Conservation (phyloP, 2,888 invertebrate genomes). For the Steinernema hermaphroditum region DNA sequence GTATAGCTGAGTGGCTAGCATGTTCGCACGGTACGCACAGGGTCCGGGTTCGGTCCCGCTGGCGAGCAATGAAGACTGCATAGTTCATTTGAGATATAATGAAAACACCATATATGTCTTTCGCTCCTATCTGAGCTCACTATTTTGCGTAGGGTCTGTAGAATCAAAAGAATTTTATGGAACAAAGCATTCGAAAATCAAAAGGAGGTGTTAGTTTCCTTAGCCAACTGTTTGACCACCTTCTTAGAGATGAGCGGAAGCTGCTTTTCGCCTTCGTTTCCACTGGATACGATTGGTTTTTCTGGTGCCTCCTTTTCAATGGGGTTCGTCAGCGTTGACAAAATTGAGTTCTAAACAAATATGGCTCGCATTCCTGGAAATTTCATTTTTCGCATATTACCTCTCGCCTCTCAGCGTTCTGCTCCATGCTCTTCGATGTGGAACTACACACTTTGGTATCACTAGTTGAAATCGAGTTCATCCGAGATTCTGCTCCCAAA, state of each 20-base stretch:
- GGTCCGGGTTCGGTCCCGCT: neutral
- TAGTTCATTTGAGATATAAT: conserved; percentile 12
- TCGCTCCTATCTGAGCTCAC: conserved; percentile 23
- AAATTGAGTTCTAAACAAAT: no score
- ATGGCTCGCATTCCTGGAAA: no score
- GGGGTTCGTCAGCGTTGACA: no score
- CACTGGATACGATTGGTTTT: no score
- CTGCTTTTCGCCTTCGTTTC: no score
- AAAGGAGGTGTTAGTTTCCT: no score
- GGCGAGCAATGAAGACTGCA: neutral
- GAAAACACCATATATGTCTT: conserved; percentile 8
- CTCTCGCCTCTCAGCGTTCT: neutral
- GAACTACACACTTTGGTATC: no score
- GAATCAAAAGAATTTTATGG: neutral
- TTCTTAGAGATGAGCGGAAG: no score
- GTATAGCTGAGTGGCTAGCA: neutral
- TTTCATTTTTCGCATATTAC: no score
- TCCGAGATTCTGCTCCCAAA: neutral
- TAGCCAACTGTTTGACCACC: no score
- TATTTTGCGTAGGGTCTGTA: neutral
- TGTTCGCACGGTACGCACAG: neutral
- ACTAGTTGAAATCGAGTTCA: neutral
- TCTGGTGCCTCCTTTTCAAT: no score
- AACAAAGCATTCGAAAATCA: neutral
- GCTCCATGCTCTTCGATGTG: neutral